A percentile compares a stretch with the other conserved stretches of the same genome.
Evolutionary conservation across 2,797 vertebrate genomes (phyloP).

Genomic region (Amazona ochrocephala): DNA sequence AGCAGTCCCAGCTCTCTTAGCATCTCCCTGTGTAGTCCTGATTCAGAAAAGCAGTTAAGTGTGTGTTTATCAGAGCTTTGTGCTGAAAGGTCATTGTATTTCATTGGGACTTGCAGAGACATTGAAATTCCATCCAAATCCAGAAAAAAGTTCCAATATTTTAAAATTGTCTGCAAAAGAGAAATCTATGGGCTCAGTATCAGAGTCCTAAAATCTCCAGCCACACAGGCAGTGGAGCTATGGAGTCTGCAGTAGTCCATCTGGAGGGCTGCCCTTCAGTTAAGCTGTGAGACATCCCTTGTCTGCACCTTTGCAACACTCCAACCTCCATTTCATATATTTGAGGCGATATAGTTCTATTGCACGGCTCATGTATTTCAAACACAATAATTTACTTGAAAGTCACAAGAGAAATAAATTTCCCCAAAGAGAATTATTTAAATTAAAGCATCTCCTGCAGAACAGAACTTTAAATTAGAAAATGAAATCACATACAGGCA

Average conservation of each 20-base stretch:
- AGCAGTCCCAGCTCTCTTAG: background rate
- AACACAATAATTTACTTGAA: background rate
- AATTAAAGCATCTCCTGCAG: conserved; percentile 57
- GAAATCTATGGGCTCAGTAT: background rate
- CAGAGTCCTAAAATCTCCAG: background rate
- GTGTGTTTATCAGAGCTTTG: background rate
- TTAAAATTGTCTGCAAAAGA: background rate
- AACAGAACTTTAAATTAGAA: conserved; percentile 65
- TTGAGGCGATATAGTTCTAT: background rate
- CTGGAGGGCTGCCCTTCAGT: background rate
- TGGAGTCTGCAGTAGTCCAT: background rate
- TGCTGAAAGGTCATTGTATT: background rate
- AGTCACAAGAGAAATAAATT: conserved; percentile 38
- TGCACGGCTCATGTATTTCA: background rate
- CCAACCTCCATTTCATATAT: background rate
- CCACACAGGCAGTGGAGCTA: background rate
- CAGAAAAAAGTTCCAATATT: background rate
- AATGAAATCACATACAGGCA: conserved; percentile 34
- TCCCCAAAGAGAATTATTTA: conserved; percentile 38
- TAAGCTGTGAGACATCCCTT: background rate
- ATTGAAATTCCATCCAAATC: background rate
- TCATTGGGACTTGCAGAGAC: background rate
- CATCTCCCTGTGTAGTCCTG: background rate
- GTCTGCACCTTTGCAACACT: background rate
- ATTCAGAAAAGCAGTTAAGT: background rate